These are phyloP conservation scores for Ispidina lecontei DNA, from an alignment of 2,797 vertebrate species.

Conservation along the genomic window DNA sequence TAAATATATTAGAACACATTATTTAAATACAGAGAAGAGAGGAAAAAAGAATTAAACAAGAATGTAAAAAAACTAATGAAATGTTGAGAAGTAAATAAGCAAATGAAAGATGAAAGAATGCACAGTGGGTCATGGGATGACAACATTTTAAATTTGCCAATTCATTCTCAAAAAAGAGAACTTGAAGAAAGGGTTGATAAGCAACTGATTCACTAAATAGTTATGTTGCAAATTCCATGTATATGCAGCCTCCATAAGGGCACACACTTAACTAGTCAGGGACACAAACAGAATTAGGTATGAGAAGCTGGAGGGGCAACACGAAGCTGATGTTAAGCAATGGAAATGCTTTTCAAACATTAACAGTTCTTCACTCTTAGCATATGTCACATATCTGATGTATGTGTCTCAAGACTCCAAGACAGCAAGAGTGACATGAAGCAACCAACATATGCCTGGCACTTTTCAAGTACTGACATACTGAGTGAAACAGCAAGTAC, in stretches of 20 bases:
- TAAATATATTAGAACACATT: not conserved
- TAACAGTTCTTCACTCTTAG: constrained; percentile 70
- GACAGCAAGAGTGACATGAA: constrained; percentile 72
- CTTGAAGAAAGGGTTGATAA: not conserved
- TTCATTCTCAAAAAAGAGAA: not conserved
- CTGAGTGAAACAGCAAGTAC: constrained; percentile 71
- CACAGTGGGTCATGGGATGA: not conserved
- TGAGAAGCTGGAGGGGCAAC: constrained; percentile 71
- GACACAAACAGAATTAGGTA: constrained; percentile 67
- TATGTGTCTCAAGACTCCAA: constrained; percentile 71
- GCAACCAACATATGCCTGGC: constrained; percentile 69
- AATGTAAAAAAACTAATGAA: not conserved
- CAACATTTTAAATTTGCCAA: not conserved
- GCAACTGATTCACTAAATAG: not conserved
- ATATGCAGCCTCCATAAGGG: constrained; percentile 33
- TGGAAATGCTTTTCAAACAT: constrained; percentile 74
- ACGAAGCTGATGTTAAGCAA: constrained; percentile 54
- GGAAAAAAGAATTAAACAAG: not conserved
- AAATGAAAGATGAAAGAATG: not conserved
- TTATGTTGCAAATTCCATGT: not conserved
- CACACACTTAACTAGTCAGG: constrained; percentile 31
- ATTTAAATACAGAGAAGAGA: not conserved
- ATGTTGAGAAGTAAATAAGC: not conserved
- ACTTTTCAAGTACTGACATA: constrained; percentile 67
- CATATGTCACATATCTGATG: constrained; percentile 75